Conservation (phyloP, 2,113 vertebrate species). For the Austrofundulus limnaeus region DNA sequence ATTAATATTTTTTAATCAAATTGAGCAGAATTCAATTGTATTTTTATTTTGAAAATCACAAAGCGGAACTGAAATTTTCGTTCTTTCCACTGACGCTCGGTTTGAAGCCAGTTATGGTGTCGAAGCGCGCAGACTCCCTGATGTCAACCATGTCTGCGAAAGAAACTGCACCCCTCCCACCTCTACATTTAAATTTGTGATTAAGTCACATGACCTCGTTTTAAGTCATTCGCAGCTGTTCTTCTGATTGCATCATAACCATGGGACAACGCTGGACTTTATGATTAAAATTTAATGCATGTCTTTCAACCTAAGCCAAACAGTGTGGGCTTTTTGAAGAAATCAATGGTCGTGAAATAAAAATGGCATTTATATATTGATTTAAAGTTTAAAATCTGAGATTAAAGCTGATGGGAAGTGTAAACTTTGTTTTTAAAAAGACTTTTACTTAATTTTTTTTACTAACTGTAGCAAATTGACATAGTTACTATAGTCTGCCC, state of each 20-base stretch:
- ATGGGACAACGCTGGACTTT: no score
- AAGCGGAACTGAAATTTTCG: not conserved
- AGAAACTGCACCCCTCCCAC: not conserved
- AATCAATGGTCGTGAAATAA: no score
- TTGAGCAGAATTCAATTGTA: not conserved
- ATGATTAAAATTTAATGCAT: not conserved
- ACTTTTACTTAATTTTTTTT: not conserved
- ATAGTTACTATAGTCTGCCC: slow-evolving; percentile 25
- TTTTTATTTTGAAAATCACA: slow-evolving; percentile 48
- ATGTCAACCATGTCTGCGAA: slow-evolving; percentile 1
- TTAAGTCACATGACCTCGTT: not conserved
- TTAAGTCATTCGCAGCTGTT: not conserved
- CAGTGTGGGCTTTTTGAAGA: no score
- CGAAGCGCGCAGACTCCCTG: slow-evolving; percentile 41
- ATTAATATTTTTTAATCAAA: no score
- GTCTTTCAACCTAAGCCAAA: no score
- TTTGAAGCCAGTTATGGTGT: slow-evolving; percentile 8
- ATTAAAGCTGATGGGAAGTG: not conserved
- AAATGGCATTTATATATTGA: no score
- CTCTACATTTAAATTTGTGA: no score
- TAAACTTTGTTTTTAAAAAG: not conserved
- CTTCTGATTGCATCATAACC: no score
- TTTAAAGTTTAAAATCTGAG: not conserved
- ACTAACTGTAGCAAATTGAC: not conserved
- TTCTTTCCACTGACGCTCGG: not conserved